phyloP scores from a whole-genome alignment of 2,888 invertebrate species.

The Ornithoptera priamus region DNA sequence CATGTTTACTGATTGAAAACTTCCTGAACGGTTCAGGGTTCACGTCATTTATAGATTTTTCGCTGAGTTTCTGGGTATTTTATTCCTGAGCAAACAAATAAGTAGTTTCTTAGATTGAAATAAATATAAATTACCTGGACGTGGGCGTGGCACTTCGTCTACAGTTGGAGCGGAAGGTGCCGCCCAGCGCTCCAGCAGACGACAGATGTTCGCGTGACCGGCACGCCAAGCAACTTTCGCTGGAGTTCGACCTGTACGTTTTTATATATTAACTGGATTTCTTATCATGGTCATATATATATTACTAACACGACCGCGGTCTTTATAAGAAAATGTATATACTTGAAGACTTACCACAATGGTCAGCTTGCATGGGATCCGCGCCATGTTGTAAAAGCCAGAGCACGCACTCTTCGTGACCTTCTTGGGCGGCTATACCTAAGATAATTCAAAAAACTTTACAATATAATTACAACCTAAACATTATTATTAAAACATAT shows the following conservation, averaged over 20 bases:
- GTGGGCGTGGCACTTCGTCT: conserved; percentile 34
- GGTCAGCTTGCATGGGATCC: conserved; percentile 91
- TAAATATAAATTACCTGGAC: conserved; percentile 22
- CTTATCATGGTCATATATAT: not conserved
- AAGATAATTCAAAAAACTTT: not conserved
- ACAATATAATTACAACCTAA: too few species aligned
- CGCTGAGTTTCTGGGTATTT: too few species aligned
- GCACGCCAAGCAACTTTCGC: conserved; percentile 94
- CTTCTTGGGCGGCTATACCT: conserved; percentile 98
- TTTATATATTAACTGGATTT: not conserved
- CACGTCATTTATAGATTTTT: too few species aligned
- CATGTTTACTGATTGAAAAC: too few species aligned
- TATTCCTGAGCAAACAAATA: not conserved
- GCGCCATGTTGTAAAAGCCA: conserved; percentile 91
- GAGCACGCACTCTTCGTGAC: conserved; percentile 94
- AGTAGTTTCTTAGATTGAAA: not conserved
- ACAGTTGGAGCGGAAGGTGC: conserved; percentile 52
- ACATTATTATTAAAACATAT: too few species aligned
- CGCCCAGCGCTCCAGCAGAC: conserved; percentile 86
- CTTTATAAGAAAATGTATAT: not conserved
- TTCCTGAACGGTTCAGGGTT: too few species aligned
- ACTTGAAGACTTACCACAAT: conserved; percentile 80
- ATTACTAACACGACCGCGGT: not conserved
- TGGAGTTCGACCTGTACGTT: conserved; percentile 82
- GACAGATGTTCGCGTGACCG: conserved; percentile 91